Evolutionary conservation across 1,140 invertebrate species (phyloP).

Genomic region (Mya arenaria): DNA sequence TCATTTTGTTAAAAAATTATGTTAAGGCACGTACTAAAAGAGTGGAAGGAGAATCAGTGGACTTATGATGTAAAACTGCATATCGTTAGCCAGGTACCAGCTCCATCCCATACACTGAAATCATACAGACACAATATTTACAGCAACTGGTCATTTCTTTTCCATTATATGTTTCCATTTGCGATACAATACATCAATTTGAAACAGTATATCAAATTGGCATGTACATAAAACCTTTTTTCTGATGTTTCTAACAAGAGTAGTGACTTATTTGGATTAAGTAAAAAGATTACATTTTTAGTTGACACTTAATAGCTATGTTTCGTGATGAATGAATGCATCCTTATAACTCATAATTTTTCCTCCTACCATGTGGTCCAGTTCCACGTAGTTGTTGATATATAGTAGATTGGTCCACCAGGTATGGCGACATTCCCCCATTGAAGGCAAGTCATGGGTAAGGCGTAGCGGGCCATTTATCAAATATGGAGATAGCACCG

Average conservation of each 20-base stretch:
- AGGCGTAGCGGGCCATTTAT: conserved; percentile 82
- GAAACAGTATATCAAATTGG: no score
- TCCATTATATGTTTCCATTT: no score
- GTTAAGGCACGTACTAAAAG: conserved; percentile 64
- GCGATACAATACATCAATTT: no score
- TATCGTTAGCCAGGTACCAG: conserved; percentile 92
- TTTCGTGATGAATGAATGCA: no score
- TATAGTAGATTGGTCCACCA: conserved; percentile 93
- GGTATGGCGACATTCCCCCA: conserved; percentile 83
- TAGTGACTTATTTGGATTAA: no score
- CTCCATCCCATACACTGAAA: conserved; percentile 87
- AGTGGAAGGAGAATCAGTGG: conserved; percentile 83
- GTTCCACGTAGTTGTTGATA: conserved; percentile 88
- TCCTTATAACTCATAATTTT: no score
- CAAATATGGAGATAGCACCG: conserved; percentile 86
- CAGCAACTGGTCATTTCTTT: no score
- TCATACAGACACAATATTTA: no score
- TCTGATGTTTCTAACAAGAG: no score
- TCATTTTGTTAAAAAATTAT: background rate
- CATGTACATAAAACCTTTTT: no score
- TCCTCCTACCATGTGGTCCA: conserved; percentile 22
- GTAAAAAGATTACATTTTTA: no score
- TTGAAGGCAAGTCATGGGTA: conserved; percentile 1
- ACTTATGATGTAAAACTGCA: conserved; percentile 88
- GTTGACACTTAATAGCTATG: no score